Base-by-base conservation (phyloP, 2,888 invertebrate genomes). In the Girardia tigrina region DNA sequence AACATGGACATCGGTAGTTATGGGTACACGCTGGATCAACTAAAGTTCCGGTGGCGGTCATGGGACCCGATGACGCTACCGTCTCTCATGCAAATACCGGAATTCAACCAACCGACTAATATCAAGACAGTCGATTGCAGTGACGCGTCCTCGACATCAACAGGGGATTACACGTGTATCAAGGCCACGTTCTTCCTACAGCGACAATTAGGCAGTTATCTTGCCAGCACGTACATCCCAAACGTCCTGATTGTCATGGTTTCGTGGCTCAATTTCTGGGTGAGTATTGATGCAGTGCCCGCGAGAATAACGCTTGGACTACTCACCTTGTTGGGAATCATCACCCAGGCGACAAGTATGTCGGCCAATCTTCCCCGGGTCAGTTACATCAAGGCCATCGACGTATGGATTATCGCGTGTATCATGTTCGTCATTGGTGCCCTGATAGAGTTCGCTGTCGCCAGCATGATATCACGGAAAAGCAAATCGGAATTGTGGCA, bases 221-320 rank as follows among this genome's bases (percentile, higher is more conserved):
- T 87, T 78, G 86, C 87, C 29, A 87, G 87, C 80, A 86, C 86
- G 77, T 87, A 87, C 80, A 81, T 87, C 42, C 87, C 87, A 0
- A 87, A 87, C 12, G 86, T 86, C 29, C 80, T 87, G 71, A 87
- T 87, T 77, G 87, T 87, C 28, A 86, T 87, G 77, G 87, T 87
- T 74, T 87, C 87, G 1, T 87, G 87, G 87, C 69, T 77, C 27
- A 77, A 70, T 28, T 77, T 77, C 70, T 77, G 77, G 77, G 76
- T 77, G 28, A 77, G 71, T 29, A 69, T 77, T 20, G 77, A 77
- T 14, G 77, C 77, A 16, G 77, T 70, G 6, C 77, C 77, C n/a
- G 77, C 77, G 1, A 16, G 77, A 20, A 73, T 77, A 1, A 70
- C 77, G 26, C 70, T 77, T 8, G 77, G 77, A 14, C 70, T 77